Conservation (phyloP, 2,888 invertebrate species). For the Helobdella robusta region DNA sequence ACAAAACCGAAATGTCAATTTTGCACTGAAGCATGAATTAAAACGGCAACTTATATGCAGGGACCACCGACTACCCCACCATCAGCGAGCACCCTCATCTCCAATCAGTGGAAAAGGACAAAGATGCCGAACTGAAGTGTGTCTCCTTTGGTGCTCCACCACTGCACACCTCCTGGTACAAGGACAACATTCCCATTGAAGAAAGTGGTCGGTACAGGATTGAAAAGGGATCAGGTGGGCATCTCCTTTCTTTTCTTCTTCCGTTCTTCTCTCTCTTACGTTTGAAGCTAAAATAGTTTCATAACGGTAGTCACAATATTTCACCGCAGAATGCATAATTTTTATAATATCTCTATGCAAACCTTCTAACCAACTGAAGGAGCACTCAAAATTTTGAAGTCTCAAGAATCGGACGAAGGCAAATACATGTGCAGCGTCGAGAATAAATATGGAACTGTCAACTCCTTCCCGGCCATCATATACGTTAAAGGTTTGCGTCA, state of each 20-base stretch:
- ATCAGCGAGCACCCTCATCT: slow-evolving; percentile 13
- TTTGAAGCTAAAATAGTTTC: no score
- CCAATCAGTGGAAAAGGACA: slow-evolving; percentile 9
- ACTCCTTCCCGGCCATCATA: slow-evolving; percentile 72
- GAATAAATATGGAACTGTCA: slow-evolving; percentile 81
- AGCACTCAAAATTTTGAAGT: slow-evolving; percentile 75
- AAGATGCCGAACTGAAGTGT: not conserved
- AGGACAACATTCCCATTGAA: slow-evolving; percentile 15
- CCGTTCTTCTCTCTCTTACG: no score
- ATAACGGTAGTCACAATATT: no score
- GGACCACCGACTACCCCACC: not conserved
- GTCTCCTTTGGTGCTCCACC: not conserved
- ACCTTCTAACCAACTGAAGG: slow-evolving; percentile 53
- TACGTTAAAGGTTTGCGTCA: slow-evolving; percentile 75
- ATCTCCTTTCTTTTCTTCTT: no score
- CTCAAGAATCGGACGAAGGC: slow-evolving; percentile 82
- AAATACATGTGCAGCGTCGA: slow-evolving; percentile 93
- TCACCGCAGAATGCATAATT: no score
- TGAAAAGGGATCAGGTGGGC: not conserved
- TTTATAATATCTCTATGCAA: not conserved
- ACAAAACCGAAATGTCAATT: no score
- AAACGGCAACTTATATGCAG: no score
- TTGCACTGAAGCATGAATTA: no score
- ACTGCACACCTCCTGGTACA: slow-evolving; percentile 1
- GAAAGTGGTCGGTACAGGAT: slow-evolving; percentile 2